phyloP scores from a whole-genome alignment of 2,888 invertebrate species.

The Monoplex corrugatus region DNA sequence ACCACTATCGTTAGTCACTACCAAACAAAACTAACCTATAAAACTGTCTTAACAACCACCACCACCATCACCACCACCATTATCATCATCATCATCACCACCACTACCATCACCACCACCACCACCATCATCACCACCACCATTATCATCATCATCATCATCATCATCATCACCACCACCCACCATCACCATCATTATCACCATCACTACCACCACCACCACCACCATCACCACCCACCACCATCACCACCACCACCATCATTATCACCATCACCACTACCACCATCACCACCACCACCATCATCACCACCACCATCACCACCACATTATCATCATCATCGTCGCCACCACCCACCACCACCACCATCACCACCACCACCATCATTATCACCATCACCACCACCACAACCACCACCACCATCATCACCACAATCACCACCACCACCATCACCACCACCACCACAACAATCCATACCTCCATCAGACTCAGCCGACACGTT shows the following conservation, averaged over 20 bases:
- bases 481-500: constrained; percentile 63
- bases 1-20: too few relatives aligned
- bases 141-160: too few relatives aligned
- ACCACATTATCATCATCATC: neutral
- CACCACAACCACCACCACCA: neutral
- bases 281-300: neutral
- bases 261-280: neutral
- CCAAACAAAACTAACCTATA: too few relatives aligned
- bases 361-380: too few relatives aligned
- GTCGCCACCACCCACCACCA: too few relatives aligned
- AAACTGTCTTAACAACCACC: neutral
- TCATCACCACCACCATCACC: neutral
- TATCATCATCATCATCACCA: too few relatives aligned
- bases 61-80: neutral
- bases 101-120: too few relatives aligned
- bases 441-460: neutral
- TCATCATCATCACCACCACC: too few relatives aligned
- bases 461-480: constrained; percentile 57
- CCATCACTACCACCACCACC: neutral
- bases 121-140: too few relatives aligned
- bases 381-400: too few relatives aligned
- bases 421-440: neutral
- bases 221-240: neutral
- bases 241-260: neutral
- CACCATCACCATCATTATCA: too few relatives aligned